A percentile compares a stretch with the other conserved stretches of the same genome.
These are phyloP conservation scores for Drosophila differens DNA, from an alignment of 2,888 invertebrate genomes.

Conservation along the genomic window DNA sequence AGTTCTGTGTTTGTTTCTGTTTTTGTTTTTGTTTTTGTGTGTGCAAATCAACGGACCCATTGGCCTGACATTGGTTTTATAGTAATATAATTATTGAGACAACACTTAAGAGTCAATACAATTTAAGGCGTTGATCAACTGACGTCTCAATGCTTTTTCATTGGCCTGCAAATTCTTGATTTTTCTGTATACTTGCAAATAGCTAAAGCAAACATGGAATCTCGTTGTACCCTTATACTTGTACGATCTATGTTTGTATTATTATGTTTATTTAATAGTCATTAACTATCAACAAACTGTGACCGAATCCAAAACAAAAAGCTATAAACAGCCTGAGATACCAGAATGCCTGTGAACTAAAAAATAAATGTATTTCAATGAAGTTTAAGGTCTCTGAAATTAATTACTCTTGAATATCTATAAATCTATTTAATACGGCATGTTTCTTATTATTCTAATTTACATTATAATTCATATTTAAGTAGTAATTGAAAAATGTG, in stretches of 20 bases:
- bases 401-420: neutral
- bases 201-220: slow-evolving; percentile 7
- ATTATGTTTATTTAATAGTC: neutral
- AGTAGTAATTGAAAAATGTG: neutral
- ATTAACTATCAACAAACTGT: slow-evolving; percentile 3
- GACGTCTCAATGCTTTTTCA: slow-evolving; percentile 71
- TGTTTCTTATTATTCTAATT: neutral
- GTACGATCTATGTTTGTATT: neutral
- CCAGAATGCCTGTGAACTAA: neutral
- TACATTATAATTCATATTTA: neutral
- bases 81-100: slow-evolving; percentile 75
- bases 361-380: neutral
- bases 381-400: neutral
- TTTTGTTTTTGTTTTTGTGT: slow-evolving; percentile 1
- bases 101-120: slow-evolving; percentile 63
- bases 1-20: slow-evolving; percentile 7
- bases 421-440: neutral
- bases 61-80: slow-evolving; percentile 68
- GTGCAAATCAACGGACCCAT: slow-evolving; percentile 25
- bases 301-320: neutral
- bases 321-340: neutral
- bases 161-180: slow-evolving; percentile 40
- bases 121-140: slow-evolving; percentile 52
- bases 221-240: slow-evolving; percentile 1
- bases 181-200: slow-evolving; percentile 10